Base-by-base conservation (phyloP, 2,113 vertebrate species). In the Erythrolamprus reginae region DNA sequence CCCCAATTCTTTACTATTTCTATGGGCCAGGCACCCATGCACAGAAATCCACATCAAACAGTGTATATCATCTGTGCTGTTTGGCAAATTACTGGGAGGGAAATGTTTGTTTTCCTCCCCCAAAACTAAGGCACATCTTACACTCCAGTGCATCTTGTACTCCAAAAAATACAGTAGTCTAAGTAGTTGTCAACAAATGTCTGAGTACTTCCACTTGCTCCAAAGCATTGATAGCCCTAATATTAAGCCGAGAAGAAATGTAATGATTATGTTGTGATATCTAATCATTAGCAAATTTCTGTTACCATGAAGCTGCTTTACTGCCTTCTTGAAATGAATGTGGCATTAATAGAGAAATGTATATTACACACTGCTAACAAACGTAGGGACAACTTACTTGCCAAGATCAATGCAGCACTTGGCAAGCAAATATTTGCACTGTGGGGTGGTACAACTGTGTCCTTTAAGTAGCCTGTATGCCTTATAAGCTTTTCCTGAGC, bases 401-500 rank as follows among this genome's bases (percentile, higher is more conserved):
- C 98, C 98, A 93, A 99, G 98, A 94, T 99, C 99, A 88, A 99
- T 98, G 93, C 98, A 99, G 97, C 99, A 99, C 91, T 99, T 99
- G 92, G 99, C 98, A 94, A 99, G 97, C 96, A 99, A 98, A 96
- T 98, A 99, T 98, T 98, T 98, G 96, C 99, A 99, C 53, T 99
- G 99, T 0, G 99, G 98, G 3, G 98, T 99, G 89, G 98, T 98
- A 95, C 98, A 99, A 96, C 98, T 99, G 96, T 99, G 99, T 91
- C 98, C 98, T 97, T 99, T 99, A 88, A 99, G 97, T 83, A 99
- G 98, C 91, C 98, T 97, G 96, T 99, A 99, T 8, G 99, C 99
- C 96, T 99, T 99, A 89, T 99, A 99, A 1, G 98, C 98, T 95
- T 99, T 99, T 96, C 99, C 99, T 92, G 99, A 99, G 97, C 99